These are phyloP conservation scores for Macrosteles quadrilineatus DNA, from an alignment of 1,140 invertebrate species.

Conservation along the genomic window DNA sequence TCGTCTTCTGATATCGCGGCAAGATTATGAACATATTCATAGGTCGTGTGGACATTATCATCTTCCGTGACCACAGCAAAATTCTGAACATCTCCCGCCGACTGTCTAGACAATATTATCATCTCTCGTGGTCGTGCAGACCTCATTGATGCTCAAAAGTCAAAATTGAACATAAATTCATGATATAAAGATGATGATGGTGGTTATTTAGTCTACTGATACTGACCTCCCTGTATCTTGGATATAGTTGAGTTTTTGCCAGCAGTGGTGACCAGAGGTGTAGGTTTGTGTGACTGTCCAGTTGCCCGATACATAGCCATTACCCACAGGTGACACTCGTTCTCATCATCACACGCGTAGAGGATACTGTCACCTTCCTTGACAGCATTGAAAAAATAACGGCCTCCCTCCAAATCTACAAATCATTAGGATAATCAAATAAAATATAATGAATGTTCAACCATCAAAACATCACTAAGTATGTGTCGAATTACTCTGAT, in stretches of 20 bases:
- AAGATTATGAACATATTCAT: too few species aligned
- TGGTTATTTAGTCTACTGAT: too few species aligned
- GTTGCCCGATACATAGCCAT: conserved; percentile 98
- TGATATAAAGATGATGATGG: too few species aligned
- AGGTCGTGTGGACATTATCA: too few species aligned
- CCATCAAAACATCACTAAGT: not conserved
- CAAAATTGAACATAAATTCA: too few species aligned
- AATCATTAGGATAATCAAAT: conserved; percentile 9
- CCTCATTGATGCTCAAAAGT: too few species aligned
- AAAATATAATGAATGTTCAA: not conserved
- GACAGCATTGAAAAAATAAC: conserved; percentile 97
- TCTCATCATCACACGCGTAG: conserved; percentile 97
- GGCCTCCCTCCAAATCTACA: conserved; percentile 79
- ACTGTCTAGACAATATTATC: too few species aligned
- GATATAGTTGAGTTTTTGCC: conserved; percentile 86
- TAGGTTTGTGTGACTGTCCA: conserved; percentile 98
- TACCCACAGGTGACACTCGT: conserved; percentile 98
- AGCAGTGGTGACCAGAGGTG: conserved; percentile 82
- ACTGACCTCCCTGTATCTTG: conserved; percentile 80
- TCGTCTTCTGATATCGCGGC: too few species aligned
- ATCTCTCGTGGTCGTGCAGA: too few species aligned
- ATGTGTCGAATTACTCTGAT: too few species aligned
- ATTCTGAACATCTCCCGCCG: too few species aligned
- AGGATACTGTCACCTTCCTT: conserved; percentile 97
- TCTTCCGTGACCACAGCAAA: too few species aligned